Percentiles rank a stretch among this genome's conserved stretches.
phyloP scores from a whole-genome alignment of 2,797 vertebrate genomes.

The Lepilemur septentrionalis region DNA sequence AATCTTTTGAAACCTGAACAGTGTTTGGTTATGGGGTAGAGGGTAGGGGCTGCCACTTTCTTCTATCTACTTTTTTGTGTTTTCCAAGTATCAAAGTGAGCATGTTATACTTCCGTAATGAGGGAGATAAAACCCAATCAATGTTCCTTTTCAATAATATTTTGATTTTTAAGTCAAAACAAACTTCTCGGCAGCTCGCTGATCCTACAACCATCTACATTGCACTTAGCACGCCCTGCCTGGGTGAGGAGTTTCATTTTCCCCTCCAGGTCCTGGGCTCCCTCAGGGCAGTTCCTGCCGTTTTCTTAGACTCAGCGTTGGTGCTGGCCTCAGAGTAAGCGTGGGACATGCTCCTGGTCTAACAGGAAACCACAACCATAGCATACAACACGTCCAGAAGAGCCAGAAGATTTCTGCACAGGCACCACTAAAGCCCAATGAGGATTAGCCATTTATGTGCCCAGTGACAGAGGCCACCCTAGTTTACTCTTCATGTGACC shows the following conservation, averaged over 20 bases:
- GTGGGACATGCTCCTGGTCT: background rate
- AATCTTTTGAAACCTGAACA: background rate
- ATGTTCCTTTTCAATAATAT: background rate
- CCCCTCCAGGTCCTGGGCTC: background rate
- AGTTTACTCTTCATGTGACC: background rate
- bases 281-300: background rate
- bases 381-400: background rate
- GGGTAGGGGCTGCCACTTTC: background rate
- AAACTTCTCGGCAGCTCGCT: background rate
- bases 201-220: fast-evolving
- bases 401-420: background rate
- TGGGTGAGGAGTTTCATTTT: background rate
- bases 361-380: background rate
- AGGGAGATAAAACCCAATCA: background rate
- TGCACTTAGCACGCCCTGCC: background rate
- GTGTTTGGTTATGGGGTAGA: background rate
- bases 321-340: background rate
- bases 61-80: background rate
- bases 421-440: background rate
- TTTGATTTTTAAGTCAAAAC: background rate
- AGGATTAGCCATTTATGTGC: background rate
- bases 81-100: background rate
- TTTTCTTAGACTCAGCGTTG: background rate
- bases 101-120: background rate
- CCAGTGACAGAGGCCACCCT: background rate